Evolutionary conservation across 2,888 invertebrate genomes (phyloP), one percentile per base, ranked within the genome.

Genomic region (Mechanitis messenoides): DNA sequence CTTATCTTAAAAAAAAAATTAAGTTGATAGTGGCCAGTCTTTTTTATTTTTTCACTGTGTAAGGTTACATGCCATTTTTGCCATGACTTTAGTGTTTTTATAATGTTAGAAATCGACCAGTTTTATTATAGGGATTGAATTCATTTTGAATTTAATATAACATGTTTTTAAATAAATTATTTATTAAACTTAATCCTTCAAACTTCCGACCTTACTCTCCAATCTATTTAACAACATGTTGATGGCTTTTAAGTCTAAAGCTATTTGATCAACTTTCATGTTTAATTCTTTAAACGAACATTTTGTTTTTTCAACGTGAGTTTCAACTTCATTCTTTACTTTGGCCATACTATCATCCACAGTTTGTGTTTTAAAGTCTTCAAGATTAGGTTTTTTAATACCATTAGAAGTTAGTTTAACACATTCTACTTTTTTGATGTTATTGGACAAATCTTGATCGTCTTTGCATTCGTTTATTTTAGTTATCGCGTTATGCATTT

Each of bases 251-350:
- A 90, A 76, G 68, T 89, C 89, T 47, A 80, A 50, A 2, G 85
- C 76, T 68, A 89, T 77, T 70, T 85, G 81, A 64, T 89, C 86
- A 59, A 90, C 75, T 72, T 87, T 89, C 0, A 79, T 76, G 70
- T 84, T 83, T 3, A 90, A 67, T 4, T 73, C 71, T 12, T 84
- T 82, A 38, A 87, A 66, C 2, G 80, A 77, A 7, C 71, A 66
- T 55, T 76, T 81, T 0, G 80, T 72, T 53, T 81, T 79, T 58
- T 84, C 76, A 1, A 76, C 72, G 33, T 79, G 75, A 3, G 69
- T 70, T 28, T 65, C 74, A 4, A 86, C 78, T 63, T 86, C 76
- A 12, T 75, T 73, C 68, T 78, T 84, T 12, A 87, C 74, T 55
- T 80, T 76, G 3, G 64, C 66, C 20, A 88, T 74, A 9, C 73